Evolutionary conservation across 2,113 vertebrate species (phyloP), one percentile per base, ranked within the genome.

Genomic region (Carassius auratus): DNA sequence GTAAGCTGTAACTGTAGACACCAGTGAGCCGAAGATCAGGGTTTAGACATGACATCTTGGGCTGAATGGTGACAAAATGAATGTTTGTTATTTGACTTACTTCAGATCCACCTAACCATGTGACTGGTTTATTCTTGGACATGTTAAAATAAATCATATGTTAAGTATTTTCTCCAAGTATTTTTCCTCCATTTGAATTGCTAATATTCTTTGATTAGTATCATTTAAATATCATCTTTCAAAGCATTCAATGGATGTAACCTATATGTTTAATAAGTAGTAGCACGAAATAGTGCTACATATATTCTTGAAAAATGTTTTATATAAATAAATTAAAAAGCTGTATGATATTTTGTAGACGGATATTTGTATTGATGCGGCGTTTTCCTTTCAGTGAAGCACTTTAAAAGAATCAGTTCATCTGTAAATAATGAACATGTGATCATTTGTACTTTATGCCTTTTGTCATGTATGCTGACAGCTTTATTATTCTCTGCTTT

Each of bases 391-490:
- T 19, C 55, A 84, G 19, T 59, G 26, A 81, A 85, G 86, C 86
- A 87, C 83, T 77, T 87, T 87, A 81, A 85, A 48, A 26, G 13
- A 66, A 59, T 59, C 26, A 59, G 30, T 45, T 64, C 33, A 23
- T 81, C 68, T 87, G 77, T 87, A 87, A 61, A 85, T 82, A 87
- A 76, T 68, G 6, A 8, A n/a, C 3, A 38, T 23, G 33, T 83
- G 0, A 62, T 77, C 55, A 55, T 77, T 71, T 77, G 62, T 73
- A 83, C 10, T 9, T 33, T 64, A 74, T 76, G 50, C 1, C 42
- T 74, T 42, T 59, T 73, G 66, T 84, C 62, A 66, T 75, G 17
- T 62, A 17, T 23, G 50, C 33, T 66, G 19, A 45, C 1, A 3
- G 36, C 36, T 69, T 80, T 78, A 36, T 69, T 30, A 38, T 69